Percentiles rank a stretch among this genome's conserved stretches.
These are phyloP conservation scores for Trichogramma pretiosum DNA, from an alignment of 1,140 invertebrate genomes.

Conservation along the genomic window DNA sequence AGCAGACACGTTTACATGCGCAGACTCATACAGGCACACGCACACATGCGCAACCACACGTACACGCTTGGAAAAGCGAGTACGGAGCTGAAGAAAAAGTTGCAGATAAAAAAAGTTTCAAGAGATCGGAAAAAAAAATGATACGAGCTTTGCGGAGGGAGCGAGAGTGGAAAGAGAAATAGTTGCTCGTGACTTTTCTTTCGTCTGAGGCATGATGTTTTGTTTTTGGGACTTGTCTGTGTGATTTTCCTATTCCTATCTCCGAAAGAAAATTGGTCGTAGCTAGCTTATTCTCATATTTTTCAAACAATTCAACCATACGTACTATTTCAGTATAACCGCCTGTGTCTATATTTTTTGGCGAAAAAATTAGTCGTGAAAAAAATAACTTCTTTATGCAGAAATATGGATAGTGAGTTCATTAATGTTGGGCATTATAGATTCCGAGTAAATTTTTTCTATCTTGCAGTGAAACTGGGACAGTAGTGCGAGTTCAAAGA, in stretches of 20 bases:
- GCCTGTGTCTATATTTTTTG: too few relatives aligned
- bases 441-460: not conserved
- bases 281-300: too few relatives aligned
- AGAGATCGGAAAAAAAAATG: conserved; percentile 6
- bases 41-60: not conserved
- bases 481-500: not conserved
- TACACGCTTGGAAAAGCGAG: conserved; percentile 1
- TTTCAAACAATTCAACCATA: too few relatives aligned
- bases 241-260: conserved; percentile 7
- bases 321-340: too few relatives aligned
- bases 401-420: too few relatives aligned
- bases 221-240: conserved; percentile 3
- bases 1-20: conserved; percentile 20
- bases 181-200: conserved; percentile 31
- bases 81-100: not conserved
- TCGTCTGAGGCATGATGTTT: too few relatives aligned
- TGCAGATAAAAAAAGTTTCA: conserved; percentile 13
- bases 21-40: conserved; percentile 20
- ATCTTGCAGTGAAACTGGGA: conserved; percentile 2
- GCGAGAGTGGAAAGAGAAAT: conserved; percentile 19
- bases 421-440: too few relatives aligned
- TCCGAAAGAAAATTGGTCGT: too few relatives aligned
- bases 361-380: too few relatives aligned
- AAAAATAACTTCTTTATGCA: too few relatives aligned
- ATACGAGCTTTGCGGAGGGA: conserved; percentile 17